Evolutionary conservation across 1,140 invertebrate species (phyloP), one percentile per base, ranked within the genome.

Genomic region (Caenorhabditis latens): DNA sequence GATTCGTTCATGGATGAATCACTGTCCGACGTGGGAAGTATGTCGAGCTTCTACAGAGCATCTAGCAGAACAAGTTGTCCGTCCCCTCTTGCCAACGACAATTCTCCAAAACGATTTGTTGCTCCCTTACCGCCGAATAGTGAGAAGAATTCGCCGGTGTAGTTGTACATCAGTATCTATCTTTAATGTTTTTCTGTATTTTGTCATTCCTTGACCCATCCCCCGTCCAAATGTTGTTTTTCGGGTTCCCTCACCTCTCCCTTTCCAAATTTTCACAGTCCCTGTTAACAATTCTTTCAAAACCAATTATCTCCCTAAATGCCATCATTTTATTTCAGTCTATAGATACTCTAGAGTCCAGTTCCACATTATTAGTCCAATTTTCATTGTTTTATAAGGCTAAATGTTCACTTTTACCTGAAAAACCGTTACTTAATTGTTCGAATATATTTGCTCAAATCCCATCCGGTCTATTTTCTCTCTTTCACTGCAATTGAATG

Each of bases 1-100:
- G 71, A 79, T 11, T 79, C 71, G 4, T 53, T 50, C 46, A 79
- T 79, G 71, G 71, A 79, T 50, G 71, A 79, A 4, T 79, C 71
- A 4, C 50, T 79, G 21, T 79, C 71, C n/a, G 71, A 79, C 53
- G 46, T 79, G 50, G 71, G 71, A 21, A 79, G 71, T n/a, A 50
- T 79, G 46, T 48, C 71, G 11, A 32, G 46, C 4, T 79, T 79
- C 46, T 50, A 79, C 71, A 48, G 71, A 79, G 43, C 71, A 24
- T 79, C 71, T 13, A 79, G 71, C 46, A 24, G 71, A 79, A 50
- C 71, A 0, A 79, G 71, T 24, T 79, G 71, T 32, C 71, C 71
- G 13, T 79, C 71, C n/a, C 71, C 71, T 11, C 71, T 79, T 21
- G 46, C 71, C 0, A 79, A 46, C 0, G 71, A 79, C 5, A 50